Conservation (phyloP, 2,797 vertebrate genomes). For the Syngnathus acus region DNA sequence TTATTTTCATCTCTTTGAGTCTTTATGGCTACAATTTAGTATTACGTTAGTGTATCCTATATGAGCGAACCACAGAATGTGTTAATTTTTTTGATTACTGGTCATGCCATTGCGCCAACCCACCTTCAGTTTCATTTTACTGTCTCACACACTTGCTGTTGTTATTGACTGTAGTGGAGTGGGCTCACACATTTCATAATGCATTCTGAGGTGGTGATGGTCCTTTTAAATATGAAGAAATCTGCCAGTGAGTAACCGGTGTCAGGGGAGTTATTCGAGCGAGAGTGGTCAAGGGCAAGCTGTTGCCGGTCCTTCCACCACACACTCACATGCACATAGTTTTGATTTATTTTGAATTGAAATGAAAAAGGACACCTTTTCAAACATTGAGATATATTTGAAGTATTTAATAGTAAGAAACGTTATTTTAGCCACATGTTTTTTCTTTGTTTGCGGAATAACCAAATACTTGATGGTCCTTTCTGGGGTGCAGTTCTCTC, state of each 20-base stretch:
- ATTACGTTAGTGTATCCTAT: not conserved
- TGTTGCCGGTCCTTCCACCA: slow-evolving; percentile 31
- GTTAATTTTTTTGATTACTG: not conserved
- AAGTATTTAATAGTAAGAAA: not conserved
- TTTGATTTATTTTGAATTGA: not conserved
- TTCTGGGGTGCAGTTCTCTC: not conserved
- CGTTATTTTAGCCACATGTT: not conserved
- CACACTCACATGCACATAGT: slow-evolving; percentile 11
- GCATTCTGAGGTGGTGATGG: slow-evolving; percentile 74
- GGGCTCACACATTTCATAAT: slow-evolving; percentile 79
- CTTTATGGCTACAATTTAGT: not conserved
- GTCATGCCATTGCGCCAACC: not conserved
- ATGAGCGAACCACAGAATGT: not conserved
- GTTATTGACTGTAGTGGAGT: slow-evolving; percentile 79
- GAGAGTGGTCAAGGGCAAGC: slow-evolving; percentile 82
- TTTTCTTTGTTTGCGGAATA: not conserved
- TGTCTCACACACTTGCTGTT: slow-evolving; percentile 34
- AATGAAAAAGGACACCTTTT: not conserved
- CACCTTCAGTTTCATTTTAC: not conserved
- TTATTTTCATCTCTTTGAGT: not conserved
- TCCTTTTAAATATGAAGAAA: slow-evolving; percentile 76
- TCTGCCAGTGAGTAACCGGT: slow-evolving; percentile 63
- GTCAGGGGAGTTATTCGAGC: slow-evolving; percentile 73
- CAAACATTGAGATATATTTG: not conserved
- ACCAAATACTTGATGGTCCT: not conserved